These are phyloP conservation scores for Perithous albicinctus DNA, from an alignment of 2,888 invertebrate species.

Conservation along the genomic window DNA sequence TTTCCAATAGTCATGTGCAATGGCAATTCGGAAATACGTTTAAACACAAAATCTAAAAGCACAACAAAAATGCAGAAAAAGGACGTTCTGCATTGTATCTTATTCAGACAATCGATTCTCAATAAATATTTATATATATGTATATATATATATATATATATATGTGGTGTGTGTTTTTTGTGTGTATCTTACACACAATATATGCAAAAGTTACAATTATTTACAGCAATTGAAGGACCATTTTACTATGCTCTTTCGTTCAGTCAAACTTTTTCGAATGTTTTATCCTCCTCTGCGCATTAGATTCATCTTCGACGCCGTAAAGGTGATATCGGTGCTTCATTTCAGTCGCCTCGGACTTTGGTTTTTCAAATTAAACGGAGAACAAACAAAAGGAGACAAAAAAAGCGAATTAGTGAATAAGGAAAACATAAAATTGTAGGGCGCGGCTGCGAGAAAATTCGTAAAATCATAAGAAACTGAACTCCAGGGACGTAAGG, in stretches of 20 bases:
- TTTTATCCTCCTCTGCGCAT: slow-evolving; percentile 81
- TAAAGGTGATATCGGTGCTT: slow-evolving; percentile 86
- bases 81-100: slow-evolving; percentile 43
- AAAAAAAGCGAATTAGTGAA: slow-evolving; percentile 69
- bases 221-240: slow-evolving; percentile 67
- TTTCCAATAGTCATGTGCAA: slow-evolving; percentile 22
- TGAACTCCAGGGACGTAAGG: slow-evolving; percentile 45
- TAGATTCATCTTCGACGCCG: slow-evolving; percentile 83
- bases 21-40: slow-evolving; percentile 33
- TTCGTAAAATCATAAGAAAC: slow-evolving; percentile 36
- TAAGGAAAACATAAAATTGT: slow-evolving; percentile 55
- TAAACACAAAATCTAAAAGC: slow-evolving; percentile 29
- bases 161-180: slow-evolving; percentile 31
- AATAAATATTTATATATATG: slow-evolving; percentile 54
- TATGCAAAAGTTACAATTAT: slow-evolving; percentile 69
- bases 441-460: slow-evolving; percentile 49
- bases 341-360: slow-evolving; percentile 86
- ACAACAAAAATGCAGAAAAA: slow-evolving; percentile 28
- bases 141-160: slow-evolving; percentile 37
- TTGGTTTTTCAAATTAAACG: slow-evolving; percentile 79
- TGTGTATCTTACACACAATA: too few species aligned
- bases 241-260: slow-evolving; percentile 48
- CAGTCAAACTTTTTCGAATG: slow-evolving; percentile 69
- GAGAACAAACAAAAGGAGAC: slow-evolving; percentile 71
- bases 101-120: slow-evolving; percentile 50